Base-by-base conservation (phyloP, 2,113 vertebrate genomes). In the Daphoenositta chrysoptera region DNA sequence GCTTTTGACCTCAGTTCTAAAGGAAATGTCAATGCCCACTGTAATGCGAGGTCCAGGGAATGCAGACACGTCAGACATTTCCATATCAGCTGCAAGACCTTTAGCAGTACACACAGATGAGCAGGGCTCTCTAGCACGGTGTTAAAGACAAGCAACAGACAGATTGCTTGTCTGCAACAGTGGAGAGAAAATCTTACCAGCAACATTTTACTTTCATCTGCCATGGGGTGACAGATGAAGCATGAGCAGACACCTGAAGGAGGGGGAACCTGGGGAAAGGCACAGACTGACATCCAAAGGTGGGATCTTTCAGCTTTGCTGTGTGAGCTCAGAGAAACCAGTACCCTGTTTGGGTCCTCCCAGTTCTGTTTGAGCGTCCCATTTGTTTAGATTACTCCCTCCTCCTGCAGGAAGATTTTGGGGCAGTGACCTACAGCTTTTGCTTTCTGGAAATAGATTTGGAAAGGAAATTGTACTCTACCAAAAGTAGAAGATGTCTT, bases 1-100 rank as follows among this genome's bases (percentile, higher is more conserved):
- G 63, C 75, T 86, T 93, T 93, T 95, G 82, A 93, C 54, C 81
- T 79, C 58, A 63, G 47, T 57, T 73, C 48, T 69, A 66, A 92
- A 91, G 45, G 48, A 84, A 92, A 85, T 4, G 1, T 91, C 82
- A 91, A 12, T 53, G 35, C 30, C 42, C 50, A 33, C 45, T 35
- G 50, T 57, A 94, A 90, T 30, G 51, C 0, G 3, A 90, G 82
- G 75, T 73, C 78, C 30, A 71, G 44, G 13, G 7, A 89, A 82
- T 57, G 65, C 73, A 93, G 35, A 58, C 39, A 68, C 1, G 1
- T 65, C 81, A 88, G 45, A 76, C 42, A 54, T 93, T 72, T 85
- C 61, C 35, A 15, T 65, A 80, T 63, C 42, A 39, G 66, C 75
- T 76, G 33, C 71, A 50, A 91, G 82, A 87, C 57, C 45, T 85